Evolutionary conservation across 2,888 invertebrate genomes (phyloP), one percentile per base, ranked within the genome.

Genomic region (Andrena trimmerana): DNA sequence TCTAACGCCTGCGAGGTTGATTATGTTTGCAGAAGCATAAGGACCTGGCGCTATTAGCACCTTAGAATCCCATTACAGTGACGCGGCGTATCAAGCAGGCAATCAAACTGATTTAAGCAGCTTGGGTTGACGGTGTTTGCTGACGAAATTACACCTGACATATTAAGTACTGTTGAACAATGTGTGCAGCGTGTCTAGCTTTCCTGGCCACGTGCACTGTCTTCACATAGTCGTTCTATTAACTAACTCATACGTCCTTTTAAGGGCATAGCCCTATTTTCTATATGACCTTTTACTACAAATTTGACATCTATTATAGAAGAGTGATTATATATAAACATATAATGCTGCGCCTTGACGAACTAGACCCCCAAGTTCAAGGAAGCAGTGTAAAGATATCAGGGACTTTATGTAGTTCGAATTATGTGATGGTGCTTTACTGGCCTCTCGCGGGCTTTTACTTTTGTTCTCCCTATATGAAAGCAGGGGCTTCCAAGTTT

Each of bases 61-160:
- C 84, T 83, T 83, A 74, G 78, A 70, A 78, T 78, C 73, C 78
- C 78, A 83, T 83, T 74, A 79, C 59, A 76, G 59, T 62, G 76
- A 73, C 48, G 76, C 60, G 71, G n/a, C 50, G 76, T 63, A 80
- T 84, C 84, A 67, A 71, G 71, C 70, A 71, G 74, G 71, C 69
- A 84, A 85, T 84, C 81, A 80, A 78, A 84, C 76, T 75, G 85
- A 78, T 84, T 77, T 81, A 84, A 85, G 68, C 77, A 60, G 75
- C 54, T 62, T 76, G 24, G n/a, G 33, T 54, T 29, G 52, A 42
- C 24, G 62, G 33, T 83, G 84, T 84, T 75, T 83, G 31, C 68
- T 10, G 63, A 36, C 72, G 74, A 84, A 83, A 83, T 84, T 84
- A 84, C 84, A 74, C 50, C 31, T 52, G 84, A 78, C 59, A 50